A percentile compares a stretch with the other conserved stretches of the same genome.
Conservation (phyloP, 2,797 vertebrate genomes). For the Darevskia nairensis region DNA sequence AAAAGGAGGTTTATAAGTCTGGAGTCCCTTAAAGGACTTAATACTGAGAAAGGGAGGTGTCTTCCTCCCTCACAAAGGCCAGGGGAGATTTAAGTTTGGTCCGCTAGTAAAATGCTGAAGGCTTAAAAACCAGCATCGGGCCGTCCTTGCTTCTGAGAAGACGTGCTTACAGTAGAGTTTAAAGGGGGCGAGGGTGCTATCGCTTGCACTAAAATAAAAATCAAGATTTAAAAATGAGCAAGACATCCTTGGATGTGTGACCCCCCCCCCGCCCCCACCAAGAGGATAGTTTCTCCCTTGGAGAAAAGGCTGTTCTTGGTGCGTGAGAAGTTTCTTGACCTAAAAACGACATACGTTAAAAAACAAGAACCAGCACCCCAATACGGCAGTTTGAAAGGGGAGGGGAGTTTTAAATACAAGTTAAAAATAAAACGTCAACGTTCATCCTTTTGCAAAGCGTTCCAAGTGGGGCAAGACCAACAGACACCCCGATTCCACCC, state of each 20-base stretch:
- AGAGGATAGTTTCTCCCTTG: neutral
- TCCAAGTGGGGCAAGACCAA: neutral
- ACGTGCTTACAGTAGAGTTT: accelerated
- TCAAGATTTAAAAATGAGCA: neutral
- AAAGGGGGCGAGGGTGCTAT: neutral
- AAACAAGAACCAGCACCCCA: neutral
- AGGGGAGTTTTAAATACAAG: neutral
- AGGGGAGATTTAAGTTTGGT: slow-evolving; percentile 45
- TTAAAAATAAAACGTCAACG: neutral
- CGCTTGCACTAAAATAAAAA: neutral
- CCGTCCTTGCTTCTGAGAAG: neutral
- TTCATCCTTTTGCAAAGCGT: neutral
- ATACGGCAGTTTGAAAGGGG: neutral
- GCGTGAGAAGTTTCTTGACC: neutral
- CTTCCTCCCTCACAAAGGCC: accelerated
- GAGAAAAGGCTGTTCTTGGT: neutral
- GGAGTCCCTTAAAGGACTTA: neutral
- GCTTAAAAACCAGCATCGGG: neutral
- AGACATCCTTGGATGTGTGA: neutral
- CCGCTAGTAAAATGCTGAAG: slow-evolving; percentile 24
- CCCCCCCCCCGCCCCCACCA: neutral
- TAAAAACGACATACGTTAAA: neutral
- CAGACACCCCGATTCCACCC: neutral
- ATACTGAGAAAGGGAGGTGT: slow-evolving; percentile 10
- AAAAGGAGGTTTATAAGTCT: accelerated